A percentile compares a stretch with the other conserved stretches of the same genome.
These are phyloP conservation scores for Cyanocitta stelleri DNA, from an alignment of 2,113 vertebrate genomes.

Conservation along the genomic window DNA sequence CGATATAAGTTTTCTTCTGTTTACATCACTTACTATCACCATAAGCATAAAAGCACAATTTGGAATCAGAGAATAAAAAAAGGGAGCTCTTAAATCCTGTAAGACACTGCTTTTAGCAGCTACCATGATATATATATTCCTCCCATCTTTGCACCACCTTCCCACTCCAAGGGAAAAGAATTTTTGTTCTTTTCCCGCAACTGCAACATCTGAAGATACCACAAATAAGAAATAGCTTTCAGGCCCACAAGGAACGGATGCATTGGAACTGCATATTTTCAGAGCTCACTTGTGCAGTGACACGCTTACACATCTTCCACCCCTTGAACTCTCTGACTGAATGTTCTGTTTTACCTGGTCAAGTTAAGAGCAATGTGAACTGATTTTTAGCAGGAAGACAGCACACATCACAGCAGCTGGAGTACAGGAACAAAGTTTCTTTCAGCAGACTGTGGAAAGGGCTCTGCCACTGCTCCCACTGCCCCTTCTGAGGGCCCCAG, in stretches of 20 bases:
- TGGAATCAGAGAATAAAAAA: background rate
- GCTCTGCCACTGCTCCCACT: background rate
- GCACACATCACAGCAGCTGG: background rate
- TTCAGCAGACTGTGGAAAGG: background rate
- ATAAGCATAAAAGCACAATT: background rate
- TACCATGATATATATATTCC: background rate
- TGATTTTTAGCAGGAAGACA: background rate
- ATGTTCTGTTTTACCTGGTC: background rate
- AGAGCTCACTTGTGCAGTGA: background rate
- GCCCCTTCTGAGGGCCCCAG: background rate
- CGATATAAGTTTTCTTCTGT: background rate
- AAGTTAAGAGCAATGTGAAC: background rate
- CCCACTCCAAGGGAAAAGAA: background rate
- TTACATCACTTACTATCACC: background rate
- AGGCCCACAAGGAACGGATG: background rate
- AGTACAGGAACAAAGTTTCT: background rate
- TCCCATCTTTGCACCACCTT: background rate
- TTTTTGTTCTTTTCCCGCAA: background rate
- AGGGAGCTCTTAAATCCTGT: background rate
- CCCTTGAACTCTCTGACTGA: background rate
- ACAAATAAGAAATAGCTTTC: background rate
- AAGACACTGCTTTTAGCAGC: background rate
- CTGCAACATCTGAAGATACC: background rate
- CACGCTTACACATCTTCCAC: background rate
- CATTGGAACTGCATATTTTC: background rate